A percentile compares a stretch with the other conserved stretches of the same genome.
phyloP scores from a whole-genome alignment of 2,113 vertebrate species.

The Cariama cristata region DNA sequence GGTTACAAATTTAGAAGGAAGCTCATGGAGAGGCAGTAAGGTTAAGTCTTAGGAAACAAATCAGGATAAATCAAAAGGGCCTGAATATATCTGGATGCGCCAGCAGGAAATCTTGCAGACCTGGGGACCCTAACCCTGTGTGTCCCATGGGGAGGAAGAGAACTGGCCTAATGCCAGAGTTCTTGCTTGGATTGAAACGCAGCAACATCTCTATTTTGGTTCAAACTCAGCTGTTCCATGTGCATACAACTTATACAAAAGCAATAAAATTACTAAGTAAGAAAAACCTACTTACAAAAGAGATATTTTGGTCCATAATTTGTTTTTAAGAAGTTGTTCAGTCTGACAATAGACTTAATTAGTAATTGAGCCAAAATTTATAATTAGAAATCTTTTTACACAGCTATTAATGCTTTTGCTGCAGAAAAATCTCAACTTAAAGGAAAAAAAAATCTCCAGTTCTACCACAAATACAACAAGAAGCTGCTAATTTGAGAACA shows the following conservation, averaged over 20 bases:
- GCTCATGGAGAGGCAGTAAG: background rate
- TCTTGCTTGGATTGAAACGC: background rate
- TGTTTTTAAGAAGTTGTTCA: conserved; percentile 56
- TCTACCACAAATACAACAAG: conserved; percentile 2
- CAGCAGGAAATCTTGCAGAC: background rate
- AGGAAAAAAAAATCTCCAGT: background rate
- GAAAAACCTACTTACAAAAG: conserved; percentile 22
- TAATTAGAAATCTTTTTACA: conserved; percentile 67
- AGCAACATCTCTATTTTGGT: background rate
- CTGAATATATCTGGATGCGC: background rate
- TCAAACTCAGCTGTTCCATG: conserved; percentile 28
- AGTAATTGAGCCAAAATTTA: conserved; percentile 57
- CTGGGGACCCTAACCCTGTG: background rate
- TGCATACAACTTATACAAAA: background rate
- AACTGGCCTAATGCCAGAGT: background rate
- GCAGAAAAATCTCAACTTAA: conserved; percentile 37
- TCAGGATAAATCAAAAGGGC: background rate
- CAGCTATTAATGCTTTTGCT: conserved; percentile 46
- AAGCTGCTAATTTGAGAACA: background rate
- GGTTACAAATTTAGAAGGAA: background rate
- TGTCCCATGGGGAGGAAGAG: background rate
- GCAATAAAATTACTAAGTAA: conserved; percentile 48
- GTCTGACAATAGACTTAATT: conserved; percentile 59
- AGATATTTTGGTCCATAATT: conserved; percentile 61
- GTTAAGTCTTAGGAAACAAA: background rate